phyloP scores from a whole-genome alignment of 2,113 vertebrate genomes.

The Pachycephala philippinensis region DNA sequence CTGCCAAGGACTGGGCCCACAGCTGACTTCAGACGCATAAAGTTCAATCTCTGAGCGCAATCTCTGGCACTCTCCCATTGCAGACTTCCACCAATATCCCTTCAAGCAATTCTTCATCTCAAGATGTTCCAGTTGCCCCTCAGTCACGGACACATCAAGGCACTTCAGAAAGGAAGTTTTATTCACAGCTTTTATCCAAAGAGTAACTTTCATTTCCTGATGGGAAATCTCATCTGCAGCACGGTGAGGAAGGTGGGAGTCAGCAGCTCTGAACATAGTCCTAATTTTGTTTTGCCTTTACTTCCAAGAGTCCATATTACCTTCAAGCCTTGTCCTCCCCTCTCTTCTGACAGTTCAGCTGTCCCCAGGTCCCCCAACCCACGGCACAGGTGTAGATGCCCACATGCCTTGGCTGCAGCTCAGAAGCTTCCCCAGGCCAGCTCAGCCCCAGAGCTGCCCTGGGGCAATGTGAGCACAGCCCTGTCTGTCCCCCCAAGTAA shows the following conservation, averaged over 20 bases:
- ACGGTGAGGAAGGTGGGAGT: accelerated
- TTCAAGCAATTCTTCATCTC: background rate
- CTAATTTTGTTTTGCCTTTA: background rate
- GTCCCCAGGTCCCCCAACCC: background rate
- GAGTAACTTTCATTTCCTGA: background rate
- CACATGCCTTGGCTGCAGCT: background rate
- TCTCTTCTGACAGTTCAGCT: background rate
- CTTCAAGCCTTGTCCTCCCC: background rate
- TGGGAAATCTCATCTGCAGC: background rate
- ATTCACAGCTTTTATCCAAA: background rate
- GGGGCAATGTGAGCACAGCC: background rate
- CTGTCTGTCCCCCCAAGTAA: background rate
- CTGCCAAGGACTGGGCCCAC: background rate
- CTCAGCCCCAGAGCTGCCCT: background rate
- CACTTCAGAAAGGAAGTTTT: background rate
- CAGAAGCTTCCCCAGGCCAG: background rate
- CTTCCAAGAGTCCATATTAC: background rate
- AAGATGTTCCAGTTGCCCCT: background rate
- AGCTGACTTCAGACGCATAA: background rate
- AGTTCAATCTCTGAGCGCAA: background rate
- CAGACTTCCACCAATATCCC: background rate
- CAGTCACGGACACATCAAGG: background rate
- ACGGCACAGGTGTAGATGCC: background rate
- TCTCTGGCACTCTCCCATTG: background rate
- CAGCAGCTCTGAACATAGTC: background rate